phyloP scores from a whole-genome alignment of 2,797 vertebrate genomes.

The Emys orbicularis region DNA sequence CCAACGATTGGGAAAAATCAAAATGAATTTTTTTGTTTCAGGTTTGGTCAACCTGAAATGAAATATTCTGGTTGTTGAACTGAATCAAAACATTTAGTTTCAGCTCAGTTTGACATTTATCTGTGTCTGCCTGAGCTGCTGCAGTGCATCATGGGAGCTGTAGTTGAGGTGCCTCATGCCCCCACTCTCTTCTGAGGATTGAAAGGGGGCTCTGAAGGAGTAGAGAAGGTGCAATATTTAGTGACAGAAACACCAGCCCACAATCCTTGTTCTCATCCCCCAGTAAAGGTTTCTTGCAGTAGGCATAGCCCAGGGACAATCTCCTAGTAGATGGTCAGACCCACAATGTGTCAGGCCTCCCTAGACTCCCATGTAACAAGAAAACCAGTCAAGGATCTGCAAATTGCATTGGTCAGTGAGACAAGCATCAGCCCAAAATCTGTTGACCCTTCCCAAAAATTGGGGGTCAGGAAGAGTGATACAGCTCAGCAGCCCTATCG shows the following conservation, averaged over 20 bases:
- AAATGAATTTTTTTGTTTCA: background rate
- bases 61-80: background rate
- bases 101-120: background rate
- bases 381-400: background rate
- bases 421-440: too few relatives aligned
- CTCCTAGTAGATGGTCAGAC: background rate
- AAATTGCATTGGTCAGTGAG: background rate
- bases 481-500: background rate
- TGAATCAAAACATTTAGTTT: background rate
- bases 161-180: background rate
- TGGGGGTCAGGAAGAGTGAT: too few relatives aligned
- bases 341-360: background rate
- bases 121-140: background rate
- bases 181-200: background rate
- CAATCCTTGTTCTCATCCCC: background rate
- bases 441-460: too few relatives aligned
- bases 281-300: background rate
- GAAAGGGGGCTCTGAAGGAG: background rate
- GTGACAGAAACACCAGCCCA: background rate
- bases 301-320: background rate
- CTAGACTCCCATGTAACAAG: background rate
- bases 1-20: background rate
- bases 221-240: background rate
- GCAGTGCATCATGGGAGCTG: background rate
- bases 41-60: background rate